A percentile compares a stretch with the other conserved stretches of the same genome.
These are phyloP conservation scores for Thymelicus sylvestris DNA, from an alignment of 2,888 invertebrate species.

Conservation along the genomic window DNA sequence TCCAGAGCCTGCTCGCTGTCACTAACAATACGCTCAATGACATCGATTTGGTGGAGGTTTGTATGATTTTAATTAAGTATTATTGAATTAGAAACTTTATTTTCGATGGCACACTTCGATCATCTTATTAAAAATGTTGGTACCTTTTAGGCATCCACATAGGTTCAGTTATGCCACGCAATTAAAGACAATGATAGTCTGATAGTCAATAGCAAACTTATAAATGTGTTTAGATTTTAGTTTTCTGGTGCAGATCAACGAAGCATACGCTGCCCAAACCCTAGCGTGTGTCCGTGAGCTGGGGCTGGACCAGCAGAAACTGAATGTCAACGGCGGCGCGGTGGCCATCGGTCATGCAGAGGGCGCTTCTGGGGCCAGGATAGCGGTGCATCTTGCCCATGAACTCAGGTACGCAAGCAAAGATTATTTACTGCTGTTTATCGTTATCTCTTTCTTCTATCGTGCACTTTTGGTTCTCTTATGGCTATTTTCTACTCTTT, in stretches of 20 bases:
- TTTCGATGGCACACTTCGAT: too few relatives aligned
- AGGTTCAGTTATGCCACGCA: too few relatives aligned
- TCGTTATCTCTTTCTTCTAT: too few relatives aligned
- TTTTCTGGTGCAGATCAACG: conserved; percentile 91
- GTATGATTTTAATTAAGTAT: not conserved
- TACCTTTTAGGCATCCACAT: too few relatives aligned
- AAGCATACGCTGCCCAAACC: conserved; percentile 98
- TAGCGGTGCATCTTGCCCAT: conserved; percentile 94
- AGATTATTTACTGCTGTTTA: not conserved
- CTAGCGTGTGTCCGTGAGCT: conserved; percentile 95
- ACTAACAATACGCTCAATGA: conserved; percentile 92
- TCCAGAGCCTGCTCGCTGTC: conserved; percentile 91
- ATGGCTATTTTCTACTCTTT: too few relatives aligned
- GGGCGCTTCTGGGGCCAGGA: conserved; percentile 97
- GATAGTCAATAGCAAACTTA: too few relatives aligned
- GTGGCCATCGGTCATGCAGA: conserved; percentile 98
- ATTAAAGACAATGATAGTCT: too few relatives aligned
- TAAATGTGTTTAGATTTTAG: too few relatives aligned
- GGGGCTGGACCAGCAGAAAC: conserved; percentile 91
- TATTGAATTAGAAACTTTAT: too few relatives aligned
- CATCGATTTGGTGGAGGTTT: conserved; percentile 95
- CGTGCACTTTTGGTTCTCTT: too few relatives aligned
- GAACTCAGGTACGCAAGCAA: conserved; percentile 88
- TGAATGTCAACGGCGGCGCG: conserved; percentile 98
- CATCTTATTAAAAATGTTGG: too few relatives aligned